Evolutionary conservation across 2,888 invertebrate genomes (phyloP).

Genomic region (Balanococcus diminutus): DNA sequence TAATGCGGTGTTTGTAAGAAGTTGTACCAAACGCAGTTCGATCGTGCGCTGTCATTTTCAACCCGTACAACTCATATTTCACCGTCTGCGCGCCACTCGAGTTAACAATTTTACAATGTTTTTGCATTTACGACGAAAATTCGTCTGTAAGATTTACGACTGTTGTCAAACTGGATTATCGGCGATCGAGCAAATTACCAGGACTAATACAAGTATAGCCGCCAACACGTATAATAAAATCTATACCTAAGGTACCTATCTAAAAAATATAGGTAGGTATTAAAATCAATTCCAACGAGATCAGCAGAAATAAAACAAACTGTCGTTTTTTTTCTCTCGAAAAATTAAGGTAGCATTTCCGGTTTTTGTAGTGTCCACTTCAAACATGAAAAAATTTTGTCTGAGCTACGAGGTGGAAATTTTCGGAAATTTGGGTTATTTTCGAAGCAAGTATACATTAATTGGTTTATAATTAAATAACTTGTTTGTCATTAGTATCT

Average conservation of each 20-base stretch:
- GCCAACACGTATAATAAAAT: slow-evolving; percentile 4
- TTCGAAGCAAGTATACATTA: neutral
- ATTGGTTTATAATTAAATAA: slow-evolving; percentile 16
- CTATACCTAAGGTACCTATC: neutral
- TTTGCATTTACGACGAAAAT: slow-evolving; percentile 4
- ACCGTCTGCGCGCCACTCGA: neutral
- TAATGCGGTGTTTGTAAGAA: neutral
- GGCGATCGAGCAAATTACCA: neutral
- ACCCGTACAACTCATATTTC: neutral
- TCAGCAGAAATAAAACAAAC: neutral
- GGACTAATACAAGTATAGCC: neutral
- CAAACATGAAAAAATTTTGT: neutral
- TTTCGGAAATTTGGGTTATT: neutral
- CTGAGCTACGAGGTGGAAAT: neutral
- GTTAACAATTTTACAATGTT: neutral
- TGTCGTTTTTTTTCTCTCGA: neutral
- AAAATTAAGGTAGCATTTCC: neutral
- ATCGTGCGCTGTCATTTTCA: neutral
- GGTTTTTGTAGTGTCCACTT: neutral
- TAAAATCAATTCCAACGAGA: neutral
- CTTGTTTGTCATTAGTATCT: neutral
- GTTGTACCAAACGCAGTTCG: neutral
- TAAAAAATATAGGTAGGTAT: neutral
- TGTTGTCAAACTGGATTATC: neutral
- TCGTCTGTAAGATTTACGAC: slow-evolving; percentile 16